Evolutionary conservation across 2,888 invertebrate species (phyloP).

Genomic region (Argyresthia goedartella): DNA sequence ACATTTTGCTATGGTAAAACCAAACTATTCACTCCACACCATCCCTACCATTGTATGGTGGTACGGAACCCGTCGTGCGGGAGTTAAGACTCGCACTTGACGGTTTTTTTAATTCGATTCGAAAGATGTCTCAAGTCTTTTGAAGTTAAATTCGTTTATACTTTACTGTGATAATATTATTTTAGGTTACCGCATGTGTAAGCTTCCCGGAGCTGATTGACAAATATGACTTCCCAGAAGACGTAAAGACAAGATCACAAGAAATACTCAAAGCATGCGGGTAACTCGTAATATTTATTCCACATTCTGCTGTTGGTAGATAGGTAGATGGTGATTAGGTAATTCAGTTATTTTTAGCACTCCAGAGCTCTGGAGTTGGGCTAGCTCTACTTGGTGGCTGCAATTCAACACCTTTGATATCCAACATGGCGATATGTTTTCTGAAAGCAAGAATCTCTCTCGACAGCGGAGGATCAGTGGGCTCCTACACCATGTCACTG

Average conservation of each 20-base stretch:
- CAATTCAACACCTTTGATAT: neutral
- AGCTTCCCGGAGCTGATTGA: slow-evolving; percentile 80
- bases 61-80: too few species aligned
- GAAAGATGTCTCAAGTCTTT: neutral
- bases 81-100: too few species aligned
- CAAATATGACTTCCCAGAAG: slow-evolving; percentile 79
- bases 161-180: neutral
- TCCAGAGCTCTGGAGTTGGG: neutral
- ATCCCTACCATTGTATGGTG: too few species aligned
- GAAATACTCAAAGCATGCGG: slow-evolving; percentile 77
- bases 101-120: neutral
- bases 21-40: too few species aligned
- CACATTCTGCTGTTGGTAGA: neutral
- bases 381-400: neutral
- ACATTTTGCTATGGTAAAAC: too few species aligned
- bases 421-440: neutral
- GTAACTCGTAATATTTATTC: too few species aligned
- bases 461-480: slow-evolving; percentile 86
- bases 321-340: neutral
- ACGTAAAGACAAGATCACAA: slow-evolving; percentile 83
- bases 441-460: too few species aligned
- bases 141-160: neutral
- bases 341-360: neutral
- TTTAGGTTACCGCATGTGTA: slow-evolving; percentile 66
- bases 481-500: slow-evolving; percentile 90